Evolutionary conservation across 2,888 invertebrate species (phyloP), one percentile per base, ranked within the genome.

Genomic region (Eulithis testata): DNA sequence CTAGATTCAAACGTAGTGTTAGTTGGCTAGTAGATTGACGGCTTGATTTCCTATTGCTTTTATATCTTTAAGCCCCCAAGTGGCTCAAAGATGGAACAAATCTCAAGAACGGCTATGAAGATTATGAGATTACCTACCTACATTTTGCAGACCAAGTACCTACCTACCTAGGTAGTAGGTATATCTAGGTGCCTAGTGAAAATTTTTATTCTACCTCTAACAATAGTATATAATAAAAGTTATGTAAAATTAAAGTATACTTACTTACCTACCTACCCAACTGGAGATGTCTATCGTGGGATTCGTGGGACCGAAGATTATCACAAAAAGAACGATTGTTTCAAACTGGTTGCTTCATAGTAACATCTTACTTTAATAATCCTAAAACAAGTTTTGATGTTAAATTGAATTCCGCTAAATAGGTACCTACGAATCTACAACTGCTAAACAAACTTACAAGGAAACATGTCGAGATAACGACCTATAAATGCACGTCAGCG

Each of bases 301-400:
- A n/a, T 50, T 50, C 54, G 63, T 64, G 55, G 59, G 55, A 64
- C 12, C 44, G 49, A 3, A 63, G 53, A 55, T 50, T 43, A 54
- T 12, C 49, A 58, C 49, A 1, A 36, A 52, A 37, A 54, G 54
- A 50, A 6, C 44, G 37, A 60, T 64, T 60, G 54, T 59, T 49
- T 47, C 12, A 40, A 40, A 11, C 27, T 51, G 8, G 21, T 50
- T 51, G 49, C 21, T 27, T 27, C 27, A 50, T n/a, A 31, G 2
- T 21, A 31, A 31, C 31, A 31, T 31, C 37, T 7, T 37, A 44
- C 44, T 9, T 4, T 11, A 45, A n/a, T 45, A 45, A n/a, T n/a
- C 37, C 56, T 59, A 67, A 53, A 61, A 56, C 56, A 63, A 75
- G 76, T 73, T 75, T 73, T 70, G 62, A 71, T 76, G 79, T 72